Percentiles rank a stretch among this genome's conserved stretches.
Evolutionary conservation across 2,797 vertebrate genomes (phyloP).

Genomic region (Gephyroberyx darwinii): DNA sequence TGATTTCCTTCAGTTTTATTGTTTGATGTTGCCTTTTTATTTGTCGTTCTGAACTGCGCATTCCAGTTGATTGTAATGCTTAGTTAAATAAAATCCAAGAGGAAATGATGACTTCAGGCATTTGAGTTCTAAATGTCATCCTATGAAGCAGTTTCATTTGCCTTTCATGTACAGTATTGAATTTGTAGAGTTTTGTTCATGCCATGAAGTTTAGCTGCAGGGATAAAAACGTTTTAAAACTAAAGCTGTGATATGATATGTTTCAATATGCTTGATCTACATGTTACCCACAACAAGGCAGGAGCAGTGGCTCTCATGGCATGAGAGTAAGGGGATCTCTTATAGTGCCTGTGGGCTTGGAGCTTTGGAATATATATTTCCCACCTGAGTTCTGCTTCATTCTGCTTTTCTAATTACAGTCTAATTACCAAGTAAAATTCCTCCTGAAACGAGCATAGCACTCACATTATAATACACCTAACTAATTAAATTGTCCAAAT

Average conservation of each 20-base stretch:
- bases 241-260: neutral
- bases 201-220: slow-evolving; percentile 11
- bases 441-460: slow-evolving; percentile 58
- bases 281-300: slow-evolving; percentile 7
- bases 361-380: slow-evolving; percentile 74
- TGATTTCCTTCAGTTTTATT: slow-evolving; percentile 8
- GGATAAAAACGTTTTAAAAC: neutral
- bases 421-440: slow-evolving; percentile 78
- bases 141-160: neutral
- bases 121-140: slow-evolving; percentile 1
- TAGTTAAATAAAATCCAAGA: slow-evolving; percentile 1
- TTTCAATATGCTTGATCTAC: slow-evolving; percentile 28
- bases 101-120: neutral
- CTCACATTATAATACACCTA: slow-evolving; percentile 67
- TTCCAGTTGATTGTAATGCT: neutral
- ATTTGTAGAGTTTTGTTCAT: slow-evolving; percentile 11
- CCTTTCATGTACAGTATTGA: neutral
- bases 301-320: slow-evolving; percentile 28
- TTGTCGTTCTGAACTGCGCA: neutral
- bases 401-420: slow-evolving; percentile 73
- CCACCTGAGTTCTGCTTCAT: slow-evolving; percentile 75
- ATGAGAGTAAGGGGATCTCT: slow-evolving; percentile 42
- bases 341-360: slow-evolving; percentile 39
- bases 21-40: slow-evolving; percentile 16
- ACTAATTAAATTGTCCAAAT: slow-evolving; percentile 69